Conservation (phyloP, 2,888 invertebrate genomes). For the Drosophila affinis region DNA sequence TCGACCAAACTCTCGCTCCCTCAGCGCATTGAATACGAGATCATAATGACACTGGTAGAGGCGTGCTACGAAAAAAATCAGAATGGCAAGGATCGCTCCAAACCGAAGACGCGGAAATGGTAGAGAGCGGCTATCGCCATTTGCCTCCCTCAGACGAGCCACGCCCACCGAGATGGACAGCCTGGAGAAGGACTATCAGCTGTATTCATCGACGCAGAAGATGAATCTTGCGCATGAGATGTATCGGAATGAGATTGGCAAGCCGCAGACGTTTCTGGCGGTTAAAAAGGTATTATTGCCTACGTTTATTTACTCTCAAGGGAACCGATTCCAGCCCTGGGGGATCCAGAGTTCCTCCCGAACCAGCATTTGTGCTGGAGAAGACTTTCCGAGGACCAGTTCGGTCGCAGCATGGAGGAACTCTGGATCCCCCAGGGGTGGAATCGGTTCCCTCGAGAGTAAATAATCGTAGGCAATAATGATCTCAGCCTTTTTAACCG, state of each 20-base stretch:
- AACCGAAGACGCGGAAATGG: background rate
- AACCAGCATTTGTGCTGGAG: slow-evolving; percentile 24
- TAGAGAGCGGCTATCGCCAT: slow-evolving; percentile 16
- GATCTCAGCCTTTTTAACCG: slow-evolving; percentile 46
- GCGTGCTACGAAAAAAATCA: no score
- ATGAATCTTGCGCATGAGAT: slow-evolving; percentile 43
- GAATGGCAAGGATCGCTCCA: no score
- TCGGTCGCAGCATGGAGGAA: slow-evolving; percentile 44
- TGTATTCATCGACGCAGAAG: slow-evolving; percentile 39
- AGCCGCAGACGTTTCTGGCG: slow-evolving; percentile 26
- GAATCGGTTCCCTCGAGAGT: slow-evolving; percentile 23
- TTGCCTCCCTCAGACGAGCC: slow-evolving; percentile 28
- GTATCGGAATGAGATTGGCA: slow-evolving; percentile 21
- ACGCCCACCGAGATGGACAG: slow-evolving; percentile 16
- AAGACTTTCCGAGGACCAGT: slow-evolving; percentile 35
- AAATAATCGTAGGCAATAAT: slow-evolving; percentile 33
- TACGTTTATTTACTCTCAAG: slow-evolving; percentile 27
- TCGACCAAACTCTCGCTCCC: no score
- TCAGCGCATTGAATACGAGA: no score
- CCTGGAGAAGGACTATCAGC: slow-evolving; percentile 27
- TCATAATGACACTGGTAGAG: no score
- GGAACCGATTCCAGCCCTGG: slow-evolving; percentile 35
- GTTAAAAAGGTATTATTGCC: slow-evolving; percentile 38
- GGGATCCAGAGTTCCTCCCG: slow-evolving; percentile 46
- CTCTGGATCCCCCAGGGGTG: slow-evolving; percentile 45